A percentile compares a stretch with the other conserved stretches of the same genome.
These are phyloP conservation scores for Echeneis naucrates DNA, from an alignment of 2,797 vertebrate genomes.

Conservation along the genomic window DNA sequence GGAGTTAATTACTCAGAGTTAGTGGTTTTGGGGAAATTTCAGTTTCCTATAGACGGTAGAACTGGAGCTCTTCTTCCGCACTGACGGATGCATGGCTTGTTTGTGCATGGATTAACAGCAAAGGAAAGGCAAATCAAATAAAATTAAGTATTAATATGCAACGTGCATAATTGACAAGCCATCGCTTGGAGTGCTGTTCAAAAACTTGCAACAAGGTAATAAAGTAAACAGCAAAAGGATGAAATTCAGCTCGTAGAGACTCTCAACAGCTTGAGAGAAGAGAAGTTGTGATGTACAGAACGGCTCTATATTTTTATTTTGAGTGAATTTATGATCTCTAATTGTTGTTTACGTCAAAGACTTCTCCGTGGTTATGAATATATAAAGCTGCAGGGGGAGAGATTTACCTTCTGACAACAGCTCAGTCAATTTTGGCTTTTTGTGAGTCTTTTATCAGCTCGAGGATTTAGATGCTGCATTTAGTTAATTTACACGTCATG, in stretches of 20 bases:
- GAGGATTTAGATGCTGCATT: conserved; percentile 25
- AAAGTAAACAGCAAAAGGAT: conserved; percentile 61
- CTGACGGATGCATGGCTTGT: conserved; percentile 66
- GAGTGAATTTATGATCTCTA: conserved; percentile 34
- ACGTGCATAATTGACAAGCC: conserved; percentile 73
- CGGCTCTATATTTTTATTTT: conserved; percentile 9
- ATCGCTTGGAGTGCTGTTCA: conserved; percentile 61
- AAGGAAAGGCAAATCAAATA: conserved; percentile 76
- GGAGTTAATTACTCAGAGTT: conserved; percentile 85
- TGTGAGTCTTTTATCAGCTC: neutral
- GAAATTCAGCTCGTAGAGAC: conserved; percentile 24
- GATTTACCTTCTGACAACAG: conserved; percentile 48
- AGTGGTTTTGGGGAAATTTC: conserved; percentile 59
- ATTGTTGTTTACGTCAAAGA: conserved; percentile 12
- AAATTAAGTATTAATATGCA: conserved; percentile 79
- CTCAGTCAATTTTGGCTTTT: conserved; percentile 28
- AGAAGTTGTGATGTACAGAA: conserved; percentile 9
- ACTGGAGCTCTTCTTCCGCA: conserved; percentile 60
- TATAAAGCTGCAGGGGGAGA: conserved; percentile 48
- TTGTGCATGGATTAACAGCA: conserved; percentile 71
- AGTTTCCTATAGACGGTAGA: conserved; percentile 49
- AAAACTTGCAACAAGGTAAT: conserved; percentile 68
- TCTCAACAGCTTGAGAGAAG: conserved; percentile 21
- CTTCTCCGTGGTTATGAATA: conserved; percentile 46
- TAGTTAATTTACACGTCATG: neutral